A percentile compares a stretch with the other conserved stretches of the same genome.
Conservation (phyloP, 2,888 invertebrate species). For the Deilephila elpenor region DNA sequence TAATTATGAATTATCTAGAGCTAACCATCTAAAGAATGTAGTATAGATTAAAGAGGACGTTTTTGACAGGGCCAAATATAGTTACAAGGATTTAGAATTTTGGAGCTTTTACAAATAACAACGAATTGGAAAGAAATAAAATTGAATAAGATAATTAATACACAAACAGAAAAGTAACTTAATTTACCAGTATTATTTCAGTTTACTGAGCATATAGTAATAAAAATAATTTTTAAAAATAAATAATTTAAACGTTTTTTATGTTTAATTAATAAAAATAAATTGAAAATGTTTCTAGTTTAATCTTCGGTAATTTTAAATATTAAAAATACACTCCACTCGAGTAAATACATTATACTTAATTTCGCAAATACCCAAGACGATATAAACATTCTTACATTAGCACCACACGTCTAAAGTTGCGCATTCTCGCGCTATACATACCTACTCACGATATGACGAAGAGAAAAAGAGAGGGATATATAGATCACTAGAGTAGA, state of each 20-base stretch:
- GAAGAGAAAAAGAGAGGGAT: conserved; percentile 46
- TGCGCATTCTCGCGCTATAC: conserved; percentile 43
- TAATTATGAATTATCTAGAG: neutral
- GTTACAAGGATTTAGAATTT: conserved; percentile 29
- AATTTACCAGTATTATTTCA: no score
- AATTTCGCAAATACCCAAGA: neutral
- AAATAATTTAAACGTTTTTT: no score
- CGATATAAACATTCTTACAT: conserved; percentile 45
- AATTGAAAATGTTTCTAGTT: no score
- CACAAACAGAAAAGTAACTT: no score
- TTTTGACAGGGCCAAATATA: conserved; percentile 63
- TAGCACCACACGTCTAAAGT: conserved; percentile 75
- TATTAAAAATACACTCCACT: conserved; percentile 4
- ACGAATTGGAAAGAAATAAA: neutral
- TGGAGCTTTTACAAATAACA: neutral
- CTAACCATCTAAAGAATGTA: conserved; percentile 40
- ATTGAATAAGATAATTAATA: neutral
- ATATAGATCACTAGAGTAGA: conserved; percentile 28
- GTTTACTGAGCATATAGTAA: no score
- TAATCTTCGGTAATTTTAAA: no score
- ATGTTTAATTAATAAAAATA: no score
- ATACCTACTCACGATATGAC: conserved; percentile 51
- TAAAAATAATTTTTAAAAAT: no score
- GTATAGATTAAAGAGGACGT: conserved; percentile 57
- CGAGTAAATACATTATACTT: neutral